These are phyloP conservation scores for Formica aserva DNA, from an alignment of 2,888 invertebrate genomes.

Conservation along the genomic window DNA sequence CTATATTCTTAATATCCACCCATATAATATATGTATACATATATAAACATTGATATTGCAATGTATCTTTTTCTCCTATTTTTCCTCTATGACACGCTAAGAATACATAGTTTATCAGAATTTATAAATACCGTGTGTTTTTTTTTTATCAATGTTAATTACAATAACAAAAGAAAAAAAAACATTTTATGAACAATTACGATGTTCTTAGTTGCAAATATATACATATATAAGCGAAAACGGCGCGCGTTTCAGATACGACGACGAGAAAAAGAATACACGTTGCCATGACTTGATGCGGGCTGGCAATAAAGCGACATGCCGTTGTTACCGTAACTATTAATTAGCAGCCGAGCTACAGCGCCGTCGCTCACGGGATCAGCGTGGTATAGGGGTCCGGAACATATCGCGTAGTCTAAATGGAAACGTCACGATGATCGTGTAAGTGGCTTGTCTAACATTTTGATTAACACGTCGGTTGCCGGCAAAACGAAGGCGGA, in stretches of 20 bases:
- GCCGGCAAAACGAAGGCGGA: conserved; percentile 73
- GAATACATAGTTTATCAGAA: background rate
- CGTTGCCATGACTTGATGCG: conserved; percentile 35
- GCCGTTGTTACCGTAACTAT: conserved; percentile 73
- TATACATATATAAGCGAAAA: conserved; percentile 13
- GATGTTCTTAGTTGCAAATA: conserved; percentile 26
- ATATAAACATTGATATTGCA: background rate
- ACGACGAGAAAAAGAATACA: conserved; percentile 40
- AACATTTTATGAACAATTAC: conserved; percentile 5
- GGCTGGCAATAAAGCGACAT: conserved; percentile 54
- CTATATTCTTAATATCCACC: conserved; percentile 3
- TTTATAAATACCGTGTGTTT: background rate
- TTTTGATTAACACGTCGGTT: conserved; percentile 85
- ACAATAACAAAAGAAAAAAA: background rate
- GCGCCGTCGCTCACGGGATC: conserved; percentile 67
- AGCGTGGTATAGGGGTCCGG: conserved; percentile 31
- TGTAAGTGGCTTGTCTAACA: conserved; percentile 86
- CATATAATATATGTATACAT: background rate
- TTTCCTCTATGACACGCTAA: too few species aligned
- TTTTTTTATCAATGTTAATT: background rate
- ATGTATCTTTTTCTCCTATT: background rate
- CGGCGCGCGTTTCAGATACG: conserved; percentile 9
- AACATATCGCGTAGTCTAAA: conserved; percentile 78
- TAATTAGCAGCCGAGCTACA: conserved; percentile 71
- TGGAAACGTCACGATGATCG: conserved; percentile 84